A percentile compares a stretch with the other conserved stretches of the same genome.
phyloP scores from a whole-genome alignment of 2,113 vertebrate genomes.

The Rhynchomys soricoides region DNA sequence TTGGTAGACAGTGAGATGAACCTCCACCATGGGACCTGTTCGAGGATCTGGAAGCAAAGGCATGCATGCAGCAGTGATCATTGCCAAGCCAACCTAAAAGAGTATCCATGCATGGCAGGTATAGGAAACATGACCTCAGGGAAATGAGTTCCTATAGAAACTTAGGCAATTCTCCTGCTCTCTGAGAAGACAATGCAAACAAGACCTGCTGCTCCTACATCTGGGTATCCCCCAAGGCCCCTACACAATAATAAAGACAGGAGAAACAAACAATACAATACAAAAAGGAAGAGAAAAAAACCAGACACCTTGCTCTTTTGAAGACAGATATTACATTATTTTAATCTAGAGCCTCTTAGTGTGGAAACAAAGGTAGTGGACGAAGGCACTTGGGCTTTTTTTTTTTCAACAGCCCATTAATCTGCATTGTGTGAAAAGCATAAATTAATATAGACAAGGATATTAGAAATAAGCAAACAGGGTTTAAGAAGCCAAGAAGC shows the following conservation, averaged over 20 bases:
- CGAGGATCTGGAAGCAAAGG: background rate
- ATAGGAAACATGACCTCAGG: background rate
- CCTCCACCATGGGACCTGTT: background rate
- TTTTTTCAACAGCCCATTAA: background rate
- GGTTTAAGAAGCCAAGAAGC: background rate
- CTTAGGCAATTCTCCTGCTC: background rate
- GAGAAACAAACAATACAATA: background rate
- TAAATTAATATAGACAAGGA: background rate
- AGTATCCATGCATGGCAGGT: background rate
- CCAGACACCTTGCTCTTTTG: background rate
- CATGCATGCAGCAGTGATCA: background rate
- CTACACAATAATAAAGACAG: background rate
- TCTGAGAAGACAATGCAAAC: background rate
- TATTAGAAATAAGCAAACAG: background rate
- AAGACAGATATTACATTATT: slow-evolving; percentile 4
- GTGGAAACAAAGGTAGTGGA: background rate
- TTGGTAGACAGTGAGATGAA: background rate
- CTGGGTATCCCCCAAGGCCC: background rate
- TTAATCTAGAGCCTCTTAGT: slow-evolving; percentile 14
- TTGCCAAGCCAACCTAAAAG: background rate
- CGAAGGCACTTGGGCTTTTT: background rate
- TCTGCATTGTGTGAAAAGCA: background rate
- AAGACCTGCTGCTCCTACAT: background rate
- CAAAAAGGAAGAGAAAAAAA: background rate
- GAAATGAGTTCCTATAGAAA: background rate